Evolutionary conservation across 2,113 vertebrate genomes (phyloP).

Genomic region (Callorhinus ursinus): DNA sequence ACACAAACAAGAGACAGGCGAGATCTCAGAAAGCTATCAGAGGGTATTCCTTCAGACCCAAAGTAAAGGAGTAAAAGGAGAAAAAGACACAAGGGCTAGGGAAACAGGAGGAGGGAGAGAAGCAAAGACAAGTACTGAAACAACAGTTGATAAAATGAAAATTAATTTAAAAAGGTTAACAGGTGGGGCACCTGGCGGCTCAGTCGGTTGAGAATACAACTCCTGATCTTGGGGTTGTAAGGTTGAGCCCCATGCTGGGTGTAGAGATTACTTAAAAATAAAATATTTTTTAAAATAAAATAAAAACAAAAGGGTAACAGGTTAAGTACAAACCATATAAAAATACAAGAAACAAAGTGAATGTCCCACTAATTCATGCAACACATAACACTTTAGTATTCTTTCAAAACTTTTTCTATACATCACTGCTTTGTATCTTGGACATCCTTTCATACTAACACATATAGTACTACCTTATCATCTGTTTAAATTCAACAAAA

Average conservation of each 20-base stretch:
- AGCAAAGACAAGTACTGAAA: neutral
- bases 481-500: neutral
- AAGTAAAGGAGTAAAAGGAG: neutral
- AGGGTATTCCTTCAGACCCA: neutral
- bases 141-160: neutral
- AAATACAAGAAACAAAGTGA: neutral
- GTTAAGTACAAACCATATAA: neutral
- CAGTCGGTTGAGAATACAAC: neutral
- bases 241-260: neutral
- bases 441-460: neutral
- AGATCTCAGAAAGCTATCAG: neutral
- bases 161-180: neutral
- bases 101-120: neutral
- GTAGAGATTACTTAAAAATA: neutral
- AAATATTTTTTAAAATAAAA: neutral
- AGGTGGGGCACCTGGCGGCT: neutral
- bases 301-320: neutral
- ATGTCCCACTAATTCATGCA: neutral
- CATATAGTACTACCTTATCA: neutral
- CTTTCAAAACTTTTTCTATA: constrained; percentile 34
- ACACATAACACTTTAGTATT: neutral
- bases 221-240: neutral
- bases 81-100: neutral
- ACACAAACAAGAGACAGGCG: neutral
- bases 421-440: neutral